A percentile compares a stretch with the other conserved stretches of the same genome.
Conservation (phyloP, 2,797 vertebrate genomes). For the Mergus octosetaceus region DNA sequence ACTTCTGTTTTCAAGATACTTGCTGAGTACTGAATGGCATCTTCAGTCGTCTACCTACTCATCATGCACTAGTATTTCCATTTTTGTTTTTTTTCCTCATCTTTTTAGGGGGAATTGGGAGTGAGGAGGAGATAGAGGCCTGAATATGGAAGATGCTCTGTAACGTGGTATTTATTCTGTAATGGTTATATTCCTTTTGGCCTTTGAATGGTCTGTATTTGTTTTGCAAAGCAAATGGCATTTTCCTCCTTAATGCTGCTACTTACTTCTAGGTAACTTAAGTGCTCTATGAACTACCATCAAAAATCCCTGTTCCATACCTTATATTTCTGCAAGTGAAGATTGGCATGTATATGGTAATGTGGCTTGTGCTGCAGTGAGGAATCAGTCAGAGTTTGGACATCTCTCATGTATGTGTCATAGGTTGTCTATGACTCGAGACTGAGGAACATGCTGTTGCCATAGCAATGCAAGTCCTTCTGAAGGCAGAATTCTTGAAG, state of each 20-base stretch:
- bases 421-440: conserved; percentile 73
- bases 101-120: not conserved
- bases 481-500: conserved; percentile 79
- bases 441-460: conserved; percentile 80
- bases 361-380: conserved; percentile 10
- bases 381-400: conserved; percentile 64
- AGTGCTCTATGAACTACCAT: conserved; percentile 18
- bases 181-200: not conserved
- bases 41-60: not conserved
- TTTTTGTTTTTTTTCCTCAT: not conserved
- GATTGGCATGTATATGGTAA: not conserved
- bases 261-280: conserved; percentile 64
- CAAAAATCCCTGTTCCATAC: not conserved
- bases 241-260: not conserved
- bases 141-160: not conserved
- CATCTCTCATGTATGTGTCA: conserved; percentile 70
- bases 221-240: conserved; percentile 7
- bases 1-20: not conserved
- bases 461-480: conserved; percentile 81
- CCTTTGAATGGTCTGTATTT: not conserved
- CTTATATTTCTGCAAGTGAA: conserved; percentile 13
- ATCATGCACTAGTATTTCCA: not conserved
- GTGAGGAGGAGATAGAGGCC: not conserved
- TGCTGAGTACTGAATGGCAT: not conserved
- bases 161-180: not conserved